Evolutionary conservation across 2,797 vertebrate genomes (phyloP), one percentile per base, ranked within the genome.

Genomic region (Microctenopoma lineatum): DNA sequence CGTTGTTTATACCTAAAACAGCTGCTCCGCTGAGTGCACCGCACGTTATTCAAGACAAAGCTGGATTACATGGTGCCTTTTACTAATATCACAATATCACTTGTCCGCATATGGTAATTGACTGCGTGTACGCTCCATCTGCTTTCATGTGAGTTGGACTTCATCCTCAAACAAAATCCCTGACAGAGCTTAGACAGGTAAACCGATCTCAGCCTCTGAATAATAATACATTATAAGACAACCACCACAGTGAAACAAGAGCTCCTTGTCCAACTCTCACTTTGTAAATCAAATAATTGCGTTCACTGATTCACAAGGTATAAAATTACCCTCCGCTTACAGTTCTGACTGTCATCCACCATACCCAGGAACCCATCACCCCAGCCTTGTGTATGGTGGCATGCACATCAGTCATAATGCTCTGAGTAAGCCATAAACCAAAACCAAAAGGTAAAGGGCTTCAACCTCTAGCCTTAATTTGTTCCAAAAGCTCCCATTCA

Each of bases 1-100:
- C 12, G 26, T 85, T 90, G 89, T 93, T 89, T 89, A 90, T 82
- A 87, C 84, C 77, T 74, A 81, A 89, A 93, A 83, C 88, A 90
- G 90, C 89, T 91, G 90, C 75, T 87, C 50, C 0, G 8, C 79
- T 75, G 64, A 77, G 69, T 27, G 57, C 56, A 73, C 84, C 58
- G 9, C 84, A 82, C 79, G 84, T 88, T 90, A 88, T 77, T 77
- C 82, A 87, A 91, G 85, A 90, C 85, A 77, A 91, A 85, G 77
- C 80, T 84, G 78, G 80, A 92, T 91, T 88, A 88, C 85, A 88
- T 53, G 81, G 73, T 75, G 81, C 83, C 74, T 84, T 79, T 85
- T 79, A 59, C 81, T 81, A 88, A 87, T 89, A 90, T 92, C 86
- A 84, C 87, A 85, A 84, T 88, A 90, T 91, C 85, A 76, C 79